Evolutionary conservation across 2,113 vertebrate genomes (phyloP).

Genomic region (Python bivittatus): DNA sequence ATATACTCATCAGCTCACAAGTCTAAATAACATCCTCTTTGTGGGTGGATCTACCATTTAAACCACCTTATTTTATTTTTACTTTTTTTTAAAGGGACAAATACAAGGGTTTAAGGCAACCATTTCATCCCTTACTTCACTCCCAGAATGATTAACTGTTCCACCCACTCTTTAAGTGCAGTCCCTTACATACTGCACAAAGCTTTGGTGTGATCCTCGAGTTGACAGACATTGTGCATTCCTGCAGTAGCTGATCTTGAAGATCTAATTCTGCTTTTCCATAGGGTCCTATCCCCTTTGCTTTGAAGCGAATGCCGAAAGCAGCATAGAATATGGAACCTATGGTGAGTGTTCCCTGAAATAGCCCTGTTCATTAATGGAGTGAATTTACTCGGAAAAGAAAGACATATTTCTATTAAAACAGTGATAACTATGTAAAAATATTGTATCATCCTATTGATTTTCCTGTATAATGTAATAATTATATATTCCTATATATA

Average conservation of each 20-base stretch:
- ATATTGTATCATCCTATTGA: not conserved
- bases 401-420: not conserved
- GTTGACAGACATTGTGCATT: not conserved
- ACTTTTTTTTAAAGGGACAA: not conserved
- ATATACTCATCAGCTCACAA: not conserved
- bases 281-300: not conserved
- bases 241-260: not conserved
- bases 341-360: not conserved
- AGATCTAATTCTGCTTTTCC: not conserved
- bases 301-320: not conserved
- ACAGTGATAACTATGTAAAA: not conserved
- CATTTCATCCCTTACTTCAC: not conserved
- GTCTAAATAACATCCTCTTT: not conserved
- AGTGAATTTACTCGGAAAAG: not conserved
- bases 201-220: not conserved
- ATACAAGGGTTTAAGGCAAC: not conserved
- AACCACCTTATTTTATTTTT: not conserved
- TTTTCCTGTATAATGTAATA: too few relatives aligned
- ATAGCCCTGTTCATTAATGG: not conserved
- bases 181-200: not conserved
- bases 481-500: too few relatives aligned
- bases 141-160: not conserved
- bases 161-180: not conserved
- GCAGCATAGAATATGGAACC: not conserved
- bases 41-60: too few relatives aligned